Evolutionary conservation across 2,888 invertebrate genomes (phyloP).

Genomic region (Euzophera pinguis): DNA sequence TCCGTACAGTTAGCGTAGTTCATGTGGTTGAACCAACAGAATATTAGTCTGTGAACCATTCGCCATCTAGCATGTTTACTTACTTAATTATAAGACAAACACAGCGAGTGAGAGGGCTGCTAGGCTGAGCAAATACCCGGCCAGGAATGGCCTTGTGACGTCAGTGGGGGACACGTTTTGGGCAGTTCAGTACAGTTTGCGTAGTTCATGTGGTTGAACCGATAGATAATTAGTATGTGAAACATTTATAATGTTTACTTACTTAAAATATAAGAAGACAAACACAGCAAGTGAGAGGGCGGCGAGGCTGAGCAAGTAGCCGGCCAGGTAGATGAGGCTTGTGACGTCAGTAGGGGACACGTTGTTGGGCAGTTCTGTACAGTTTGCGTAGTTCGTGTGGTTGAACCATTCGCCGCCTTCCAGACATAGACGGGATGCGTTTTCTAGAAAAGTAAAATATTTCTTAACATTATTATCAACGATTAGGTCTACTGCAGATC

Average conservation of each 20-base stretch:
- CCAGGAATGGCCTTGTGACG: constrained; percentile 86
- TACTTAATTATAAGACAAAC: constrained; percentile 93
- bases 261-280: constrained; percentile 95
- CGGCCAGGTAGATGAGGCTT: constrained; percentile 89
- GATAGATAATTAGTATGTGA: not conserved
- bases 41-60: too few relatives aligned
- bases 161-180: constrained; percentile 80
- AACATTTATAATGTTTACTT: constrained; percentile 56
- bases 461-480: too few relatives aligned
- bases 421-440: constrained; percentile 89
- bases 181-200: constrained; percentile 83
- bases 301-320: constrained; percentile 90
- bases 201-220: constrained; percentile 59
- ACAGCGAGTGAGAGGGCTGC: constrained; percentile 90
- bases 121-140: constrained; percentile 91
- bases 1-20: constrained; percentile 88
- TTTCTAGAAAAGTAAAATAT: constrained; percentile 78
- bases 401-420: constrained; percentile 90
- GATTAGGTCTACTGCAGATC: too few relatives aligned
- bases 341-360: constrained; percentile 83
- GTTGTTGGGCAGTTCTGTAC: constrained; percentile 81
- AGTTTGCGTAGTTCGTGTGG: constrained; percentile 87
- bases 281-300: constrained; percentile 90
- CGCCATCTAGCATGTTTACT: constrained; percentile 84
- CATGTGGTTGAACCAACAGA: constrained; percentile 85